phyloP scores from a whole-genome alignment of 2,113 vertebrate species.

The Hyperopisus bebe region DNA sequence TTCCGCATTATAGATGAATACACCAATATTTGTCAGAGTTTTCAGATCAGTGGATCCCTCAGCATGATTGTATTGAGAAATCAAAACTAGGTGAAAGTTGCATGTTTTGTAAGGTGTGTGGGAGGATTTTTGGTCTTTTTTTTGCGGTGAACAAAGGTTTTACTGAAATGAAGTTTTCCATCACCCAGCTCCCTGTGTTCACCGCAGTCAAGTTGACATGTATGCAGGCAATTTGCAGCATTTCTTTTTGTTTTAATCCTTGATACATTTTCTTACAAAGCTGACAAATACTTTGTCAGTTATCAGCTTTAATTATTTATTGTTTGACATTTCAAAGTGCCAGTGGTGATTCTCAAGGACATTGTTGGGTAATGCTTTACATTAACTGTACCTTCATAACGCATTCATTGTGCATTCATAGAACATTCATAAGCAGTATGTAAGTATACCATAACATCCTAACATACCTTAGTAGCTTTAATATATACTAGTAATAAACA shows the following conservation, averaged over 20 bases:
- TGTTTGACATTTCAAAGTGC: neutral
- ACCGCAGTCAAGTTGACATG: neutral
- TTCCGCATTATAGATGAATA: neutral
- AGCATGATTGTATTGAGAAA: neutral
- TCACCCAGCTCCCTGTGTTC: neutral
- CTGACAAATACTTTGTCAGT: neutral
- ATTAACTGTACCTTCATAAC: neutral
- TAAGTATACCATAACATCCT: neutral
- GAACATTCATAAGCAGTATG: neutral
- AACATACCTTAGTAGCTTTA: neutral
- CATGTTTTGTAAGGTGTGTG: neutral
- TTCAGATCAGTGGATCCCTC: neutral
- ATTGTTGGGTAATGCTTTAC: neutral
- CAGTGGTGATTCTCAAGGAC: neutral
- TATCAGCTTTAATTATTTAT: neutral
- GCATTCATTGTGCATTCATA: neutral
- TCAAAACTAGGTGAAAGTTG: neutral
- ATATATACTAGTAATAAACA: no score
- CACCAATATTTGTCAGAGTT: neutral
- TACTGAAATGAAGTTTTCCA: neutral
- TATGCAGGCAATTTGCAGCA: neutral
- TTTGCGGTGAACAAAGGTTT: neutral
- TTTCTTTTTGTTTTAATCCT: neutral
- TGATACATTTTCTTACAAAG: neutral
- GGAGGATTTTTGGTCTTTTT: no score